These are phyloP conservation scores for Rousettus madagascariensis DNA, from an alignment of 2,797 vertebrate species.

Conservation along the genomic window DNA sequence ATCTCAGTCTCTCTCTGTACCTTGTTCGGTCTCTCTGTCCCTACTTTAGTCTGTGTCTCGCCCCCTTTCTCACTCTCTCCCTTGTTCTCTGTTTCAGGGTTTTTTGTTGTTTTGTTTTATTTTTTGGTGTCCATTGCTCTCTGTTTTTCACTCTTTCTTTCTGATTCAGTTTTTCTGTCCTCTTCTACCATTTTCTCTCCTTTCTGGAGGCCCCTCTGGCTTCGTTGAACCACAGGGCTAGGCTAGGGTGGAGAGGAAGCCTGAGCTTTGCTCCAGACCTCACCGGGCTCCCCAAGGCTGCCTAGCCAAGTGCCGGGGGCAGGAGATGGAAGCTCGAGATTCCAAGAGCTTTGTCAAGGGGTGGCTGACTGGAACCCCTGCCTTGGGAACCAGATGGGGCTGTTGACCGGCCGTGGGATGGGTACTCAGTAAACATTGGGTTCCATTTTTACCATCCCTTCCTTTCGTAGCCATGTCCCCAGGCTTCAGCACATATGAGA, in stretches of 20 bases:
- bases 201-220: background rate
- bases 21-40: background rate
- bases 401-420: rapidly evolving
- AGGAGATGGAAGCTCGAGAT: background rate
- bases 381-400: background rate
- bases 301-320: background rate
- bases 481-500: background rate
- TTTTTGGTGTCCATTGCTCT: background rate
- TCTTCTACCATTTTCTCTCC: too few relatives aligned
- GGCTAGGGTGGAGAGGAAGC: background rate
- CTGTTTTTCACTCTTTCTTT: background rate
- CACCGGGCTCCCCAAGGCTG: rapidly evolving
- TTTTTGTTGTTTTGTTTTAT: background rate
- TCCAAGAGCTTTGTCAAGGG: background rate
- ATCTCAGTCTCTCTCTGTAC: background rate
- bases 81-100: background rate
- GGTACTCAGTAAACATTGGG: background rate
- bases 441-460: background rate
- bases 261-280: background rate
- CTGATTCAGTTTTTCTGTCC: background rate
- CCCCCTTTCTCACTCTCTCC: background rate
- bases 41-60: background rate
- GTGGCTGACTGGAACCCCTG: background rate
- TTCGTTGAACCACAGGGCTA: background rate
- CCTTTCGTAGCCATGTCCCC: background rate